Percentiles rank a stretch among this genome's conserved stretches.
Conservation (phyloP, 30 jellyfish, hydroid and myxozoan genomes). For the Catostylus mosaicus region DNA sequence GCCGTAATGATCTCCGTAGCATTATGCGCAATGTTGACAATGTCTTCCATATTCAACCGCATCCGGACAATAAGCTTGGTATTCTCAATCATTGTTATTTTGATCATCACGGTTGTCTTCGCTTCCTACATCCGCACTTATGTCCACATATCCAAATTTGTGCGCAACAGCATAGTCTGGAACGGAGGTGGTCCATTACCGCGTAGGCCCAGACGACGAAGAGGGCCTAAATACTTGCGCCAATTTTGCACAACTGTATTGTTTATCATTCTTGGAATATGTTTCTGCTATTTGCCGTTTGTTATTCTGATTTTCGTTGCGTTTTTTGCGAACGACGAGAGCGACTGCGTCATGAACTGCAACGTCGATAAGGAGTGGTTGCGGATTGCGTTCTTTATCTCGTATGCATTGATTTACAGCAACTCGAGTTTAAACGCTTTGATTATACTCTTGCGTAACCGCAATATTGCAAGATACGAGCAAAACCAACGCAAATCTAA, state of each 20-base stretch:
- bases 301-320: constrained; percentile 19
- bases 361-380: constrained; percentile 1
- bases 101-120: constrained; percentile 27
- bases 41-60: constrained; percentile 44
- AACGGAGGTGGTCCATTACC: not conserved
- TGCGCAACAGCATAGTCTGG: constrained; percentile 50
- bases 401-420: constrained; percentile 47
- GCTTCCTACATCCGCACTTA: constrained; percentile 38
- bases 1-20: not conserved
- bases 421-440: constrained; percentile 45
- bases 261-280: constrained; percentile 18
- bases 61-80: constrained; percentile 21
- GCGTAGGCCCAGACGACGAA: constrained; percentile 4
- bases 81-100: not conserved
- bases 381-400: constrained; percentile 17
- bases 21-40: constrained; percentile 27
- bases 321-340: not conserved
- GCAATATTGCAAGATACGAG: constrained; percentile 24
- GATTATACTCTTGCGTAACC: constrained; percentile 25
- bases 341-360: constrained; percentile 14
- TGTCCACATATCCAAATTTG: constrained; percentile 17
- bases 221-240: constrained; percentile 36
- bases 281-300: constrained; percentile 48
- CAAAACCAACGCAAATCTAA: not conserved
- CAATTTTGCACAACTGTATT: constrained; percentile 35